These are phyloP conservation scores for Stomorhina lunata DNA, from an alignment of 2,888 invertebrate species.

Conservation along the genomic window DNA sequence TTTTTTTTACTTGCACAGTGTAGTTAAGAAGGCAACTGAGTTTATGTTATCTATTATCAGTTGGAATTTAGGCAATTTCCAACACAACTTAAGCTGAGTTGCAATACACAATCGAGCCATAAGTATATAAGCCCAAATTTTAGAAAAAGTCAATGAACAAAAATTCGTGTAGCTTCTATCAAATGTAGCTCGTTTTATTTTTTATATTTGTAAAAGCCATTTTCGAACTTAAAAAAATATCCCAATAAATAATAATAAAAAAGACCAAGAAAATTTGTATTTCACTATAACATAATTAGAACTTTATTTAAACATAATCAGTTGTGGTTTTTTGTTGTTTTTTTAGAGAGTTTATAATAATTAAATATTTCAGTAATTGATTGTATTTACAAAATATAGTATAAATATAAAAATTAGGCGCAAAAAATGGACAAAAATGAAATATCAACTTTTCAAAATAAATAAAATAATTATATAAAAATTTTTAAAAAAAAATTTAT, in stretches of 20 bases:
- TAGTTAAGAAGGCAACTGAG: too few species aligned
- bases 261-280: slow-evolving; percentile 46
- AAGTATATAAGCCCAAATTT: background rate
- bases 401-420: slow-evolving; percentile 34
- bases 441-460: slow-evolving; percentile 10
- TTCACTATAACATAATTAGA: slow-evolving; percentile 64
- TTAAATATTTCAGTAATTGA: slow-evolving; percentile 33
- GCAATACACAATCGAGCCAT: too few species aligned
- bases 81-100: too few species aligned
- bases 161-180: too few species aligned
- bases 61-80: too few species aligned
- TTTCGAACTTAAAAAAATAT: too few species aligned
- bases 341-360: slow-evolving; percentile 48
- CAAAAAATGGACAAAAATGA: slow-evolving; percentile 27
- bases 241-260: slow-evolving; percentile 6
- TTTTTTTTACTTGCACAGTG: too few species aligned
- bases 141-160: background rate
- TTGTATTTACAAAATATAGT: slow-evolving; percentile 64
- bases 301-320: slow-evolving; percentile 68
- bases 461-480: slow-evolving; percentile 4
- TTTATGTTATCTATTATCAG: too few species aligned
- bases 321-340: slow-evolving; percentile 20
- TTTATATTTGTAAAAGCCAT: too few species aligned
- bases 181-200: too few species aligned
- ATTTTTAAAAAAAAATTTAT: background rate